Base-by-base conservation (phyloP, 2,888 invertebrate species). In the Neoscelio sp. region DNA sequence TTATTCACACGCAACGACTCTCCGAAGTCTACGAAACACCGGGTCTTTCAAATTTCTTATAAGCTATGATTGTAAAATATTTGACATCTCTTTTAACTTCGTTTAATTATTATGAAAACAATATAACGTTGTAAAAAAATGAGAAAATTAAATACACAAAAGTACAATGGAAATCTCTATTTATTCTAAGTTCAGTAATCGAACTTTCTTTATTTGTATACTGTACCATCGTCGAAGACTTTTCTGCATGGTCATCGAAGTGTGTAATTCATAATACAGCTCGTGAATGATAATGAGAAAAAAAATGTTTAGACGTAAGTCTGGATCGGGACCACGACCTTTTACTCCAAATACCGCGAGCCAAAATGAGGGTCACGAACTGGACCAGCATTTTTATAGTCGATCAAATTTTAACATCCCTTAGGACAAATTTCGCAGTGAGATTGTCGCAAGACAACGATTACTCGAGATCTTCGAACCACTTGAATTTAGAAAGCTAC, bases 1-100 rank as follows among this genome's bases (percentile, higher is more conserved):
- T 62, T 62, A 62, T 71, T 62, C 71, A 71, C 71, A 71, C 60
- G 71, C 71, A 71, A 50, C 46, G 33, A 6, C 35, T 38, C 62
- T 15, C 10, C 17, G 42, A 23, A n/a, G 10, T 30, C 5, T 12
- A 33, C 48, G 30, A 18, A 68, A 46, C 28, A 17, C 20, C 23
- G n/a, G 18, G 15, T 54, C 35, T 56, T 56, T 46, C 33, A 23
- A 56, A 56, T 56, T 68, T 56, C 30, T 52, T 15, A 35, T 23
- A 52, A 15, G 30, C 44, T 33, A 38, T 56, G 56, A 65, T 65
- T 65, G 30, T 10, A 50, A 52, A 52, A 23, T 28, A 35, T 38
- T 20, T 52, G 13, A 62, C 42, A 20, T 48, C 46, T 48, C 62
- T 13, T 13, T 62, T 40, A 28, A 44, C 15, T 40, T 17, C 7